Evolutionary conservation across 2,888 invertebrate species (phyloP), one percentile per base, ranked within the genome.

Genomic region (Tiphia femorata): DNA sequence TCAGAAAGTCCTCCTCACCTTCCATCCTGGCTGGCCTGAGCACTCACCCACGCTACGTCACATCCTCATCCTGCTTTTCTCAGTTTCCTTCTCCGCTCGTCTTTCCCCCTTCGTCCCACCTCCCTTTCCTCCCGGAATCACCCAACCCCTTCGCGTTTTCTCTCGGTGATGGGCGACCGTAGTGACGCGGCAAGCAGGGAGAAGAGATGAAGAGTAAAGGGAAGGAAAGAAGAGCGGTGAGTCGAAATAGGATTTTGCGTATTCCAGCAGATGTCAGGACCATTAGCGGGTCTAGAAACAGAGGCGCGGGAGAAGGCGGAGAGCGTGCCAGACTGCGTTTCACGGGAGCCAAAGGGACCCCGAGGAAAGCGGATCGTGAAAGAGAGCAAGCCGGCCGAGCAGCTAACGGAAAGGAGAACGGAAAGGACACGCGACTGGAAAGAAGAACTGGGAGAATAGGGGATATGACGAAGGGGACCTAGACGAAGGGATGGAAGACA

Each of bases 161-260:
- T 29, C 27, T 10, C 29, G 49, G 12, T 33, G 33, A 49, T 17
- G 23, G 29, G 21, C 37, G 37, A 35, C n/a, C n/a, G n/a, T n/a
- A n/a, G n/a, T n/a, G n/a, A 47, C 52, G 49, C 56, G 44, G 38
- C 44, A 40, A 42, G 19, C 8, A 20, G 8, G 21, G 5, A 17
- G 42, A 20, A 14, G 35, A 21, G 38, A 30, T 20, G 17, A 33
- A 52, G 52, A 52, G 30, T 41, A 49, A 20, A 41, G 37, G 17
- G 17, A 52, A 29, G 29, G 42, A 21, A 42, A 29, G 59, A 62
- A 64, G 67, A n/a, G 67, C 46, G 62, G 60, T 67, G 67, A 55
- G 70, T 67, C 74, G 76, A 78, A 80, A 80, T 79, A 79, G 79
- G 79, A 80, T 80, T 80, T 80, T 75, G 76, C 79, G 77, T 79